phyloP scores from a whole-genome alignment of 2,888 invertebrate species.

The Alentia gelatinosa region DNA sequence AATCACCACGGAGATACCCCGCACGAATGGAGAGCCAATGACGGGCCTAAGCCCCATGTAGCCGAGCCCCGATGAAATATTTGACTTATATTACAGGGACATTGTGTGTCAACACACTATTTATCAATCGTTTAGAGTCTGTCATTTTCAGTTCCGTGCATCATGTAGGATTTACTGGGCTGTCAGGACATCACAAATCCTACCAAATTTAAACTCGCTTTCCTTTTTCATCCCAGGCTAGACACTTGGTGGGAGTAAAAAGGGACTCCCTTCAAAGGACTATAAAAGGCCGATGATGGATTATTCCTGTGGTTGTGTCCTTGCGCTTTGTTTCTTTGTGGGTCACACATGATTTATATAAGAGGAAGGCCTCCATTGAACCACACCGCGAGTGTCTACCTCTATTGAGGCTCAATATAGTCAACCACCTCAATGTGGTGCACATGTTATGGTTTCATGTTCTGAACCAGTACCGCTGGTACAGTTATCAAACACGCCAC shows the following conservation, averaged over 20 bases:
- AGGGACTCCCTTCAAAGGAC: neutral
- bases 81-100: conserved; percentile 24
- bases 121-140: neutral
- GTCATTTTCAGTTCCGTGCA: conserved; percentile 28
- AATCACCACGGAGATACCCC: neutral
- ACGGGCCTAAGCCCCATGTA: neutral
- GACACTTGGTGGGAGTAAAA: neutral
- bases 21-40: neutral
- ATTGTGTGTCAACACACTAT: neutral
- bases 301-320: neutral
- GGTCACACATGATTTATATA: conserved; percentile 25
- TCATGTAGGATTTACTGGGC: neutral
- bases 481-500: neutral
- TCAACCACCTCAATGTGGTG: neutral
- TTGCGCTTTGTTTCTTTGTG: neutral
- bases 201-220: neutral
- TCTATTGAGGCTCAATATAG: neutral
- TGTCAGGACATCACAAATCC: conserved; percentile 32
- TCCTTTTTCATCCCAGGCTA: neutral
- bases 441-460: conserved; percentile 26
- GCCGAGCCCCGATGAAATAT: neutral
- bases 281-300: neutral
- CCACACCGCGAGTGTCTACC: neutral
- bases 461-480: neutral
- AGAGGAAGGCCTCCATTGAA: neutral